phyloP scores from a whole-genome alignment of 2,113 vertebrate species.

The Xerus inauris region DNA sequence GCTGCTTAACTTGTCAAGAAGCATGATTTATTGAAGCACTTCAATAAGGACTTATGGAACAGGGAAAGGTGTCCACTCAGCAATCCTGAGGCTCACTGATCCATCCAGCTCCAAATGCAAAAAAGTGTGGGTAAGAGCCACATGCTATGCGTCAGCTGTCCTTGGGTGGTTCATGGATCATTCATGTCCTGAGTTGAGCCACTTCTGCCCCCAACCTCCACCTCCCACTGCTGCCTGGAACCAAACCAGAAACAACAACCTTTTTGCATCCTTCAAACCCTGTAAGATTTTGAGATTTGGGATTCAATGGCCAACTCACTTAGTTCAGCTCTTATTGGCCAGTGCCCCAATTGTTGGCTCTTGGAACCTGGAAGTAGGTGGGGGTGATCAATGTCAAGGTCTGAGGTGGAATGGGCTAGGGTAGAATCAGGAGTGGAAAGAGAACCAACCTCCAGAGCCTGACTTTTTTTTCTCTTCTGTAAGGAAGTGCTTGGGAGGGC shows the following conservation, averaged over 20 bases:
- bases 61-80: conserved; percentile 37
- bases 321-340: neutral
- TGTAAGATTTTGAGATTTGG: neutral
- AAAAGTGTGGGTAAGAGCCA: neutral
- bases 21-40: neutral
- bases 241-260: neutral
- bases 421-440: neutral
- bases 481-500: neutral
- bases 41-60: neutral
- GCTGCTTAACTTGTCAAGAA: neutral
- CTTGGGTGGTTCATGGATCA: accelerated
- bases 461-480: neutral
- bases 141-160: accelerated
- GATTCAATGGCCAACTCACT: neutral
- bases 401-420: neutral
- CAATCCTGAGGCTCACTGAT: neutral
- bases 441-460: neutral
- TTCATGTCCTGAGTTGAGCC: accelerated
- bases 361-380: neutral
- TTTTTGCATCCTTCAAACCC: neutral
- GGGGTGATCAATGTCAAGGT: neutral
- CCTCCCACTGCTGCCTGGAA: neutral
- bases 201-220: neutral
- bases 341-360: neutral
- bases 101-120: neutral